Evolutionary conservation across 2,797 vertebrate species (phyloP), one percentile per base, ranked within the genome.

Genomic region (Parauchenoglanis ngamensis): DNA sequence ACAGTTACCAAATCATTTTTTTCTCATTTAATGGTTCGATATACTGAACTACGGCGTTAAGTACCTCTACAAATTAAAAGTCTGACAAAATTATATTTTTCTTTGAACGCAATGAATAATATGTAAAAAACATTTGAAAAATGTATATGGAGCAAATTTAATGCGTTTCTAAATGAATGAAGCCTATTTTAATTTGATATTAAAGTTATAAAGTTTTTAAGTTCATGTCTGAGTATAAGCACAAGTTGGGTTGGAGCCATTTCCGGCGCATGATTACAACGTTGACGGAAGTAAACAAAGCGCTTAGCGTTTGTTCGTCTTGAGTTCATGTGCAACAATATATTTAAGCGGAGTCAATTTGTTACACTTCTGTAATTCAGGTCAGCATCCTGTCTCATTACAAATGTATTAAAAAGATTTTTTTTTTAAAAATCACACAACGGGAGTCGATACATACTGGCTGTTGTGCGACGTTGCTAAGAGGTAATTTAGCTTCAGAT

Each of bases 231-330:
- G 7, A 19, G 40, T 40, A 40, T 40, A 40, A 40, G 3, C 1
- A 2, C 40, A 65, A 46, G 7, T 44, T 23, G 4, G 10, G 23
- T 4, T 40, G 2, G 57, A 23, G 10, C 44, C 54, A 84, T 46
- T 90, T 90, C 88, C 82, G 91, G 63, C 91, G 90, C 89, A 54
- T 7, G 49, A 67, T 82, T 85, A 79, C 15, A 13, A 91, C 91
- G 89, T 91, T 70, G 89, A 44, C 86, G 61, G 87, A 91, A 81
- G 94, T 95, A 95, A 96, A 96, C 94, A 96, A 87, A 91, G 67
- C 82, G 93, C 92, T 92, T 93, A 92, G 87, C 89, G 11, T 10
- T 49, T 19, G 25, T 31, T 61, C 23, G 15, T 6, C 4, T 23
- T 3, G 28, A 8, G 70, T 59, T 70, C 44, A 35, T 63, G 49